Evolutionary conservation across 2,888 invertebrate species (phyloP), one percentile per base, ranked within the genome.

Genomic region (Byasa hedistus): DNA sequence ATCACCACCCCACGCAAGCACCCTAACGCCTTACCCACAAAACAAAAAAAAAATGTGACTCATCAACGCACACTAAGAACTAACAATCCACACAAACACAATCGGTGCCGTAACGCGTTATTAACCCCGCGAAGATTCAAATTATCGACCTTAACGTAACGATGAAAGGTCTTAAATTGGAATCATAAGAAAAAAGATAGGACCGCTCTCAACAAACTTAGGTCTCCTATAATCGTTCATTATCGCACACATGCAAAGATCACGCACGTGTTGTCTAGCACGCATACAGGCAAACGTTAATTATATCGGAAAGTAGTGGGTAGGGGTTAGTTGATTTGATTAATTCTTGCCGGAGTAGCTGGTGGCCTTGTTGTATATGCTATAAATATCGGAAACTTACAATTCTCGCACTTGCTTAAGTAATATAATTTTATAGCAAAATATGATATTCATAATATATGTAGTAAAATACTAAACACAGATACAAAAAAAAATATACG

Each of bases 21-120:
- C 89, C 90, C 89, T 81, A 83, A 84, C 89, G 88, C 89, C 89
- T 88, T 89, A 90, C 91, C 91, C 91, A 90, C 91, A 86, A 91
- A 91, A 92, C 92, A 92, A 92, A 91, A 91, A 48, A n/a, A 91
- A 92, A 92, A 92, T 92, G 92, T 92, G 92, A 92, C 92, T 92
- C 92, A 92, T 92, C 92, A 92, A 92, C 90, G 76, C 89, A 90
- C 89, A 90, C 90, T 73, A 83, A 83, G 84, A 82, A 83, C 84
- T 79, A 83, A 82, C 82, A 79, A 81, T 81, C 77, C 80, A 82
- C 83, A 84, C 79, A 70, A 71, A 72, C 75, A 73, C 70, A 73
- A 73, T 67, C 73, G 75, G 74, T 76, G 76, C 72, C 79, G 77
- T 74, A 84, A 80, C 75, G 80, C 72, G 77, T 75, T 79, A 79